These are phyloP conservation scores for Carapus acus DNA, from an alignment of 2,797 vertebrate species.

Conservation along the genomic window DNA sequence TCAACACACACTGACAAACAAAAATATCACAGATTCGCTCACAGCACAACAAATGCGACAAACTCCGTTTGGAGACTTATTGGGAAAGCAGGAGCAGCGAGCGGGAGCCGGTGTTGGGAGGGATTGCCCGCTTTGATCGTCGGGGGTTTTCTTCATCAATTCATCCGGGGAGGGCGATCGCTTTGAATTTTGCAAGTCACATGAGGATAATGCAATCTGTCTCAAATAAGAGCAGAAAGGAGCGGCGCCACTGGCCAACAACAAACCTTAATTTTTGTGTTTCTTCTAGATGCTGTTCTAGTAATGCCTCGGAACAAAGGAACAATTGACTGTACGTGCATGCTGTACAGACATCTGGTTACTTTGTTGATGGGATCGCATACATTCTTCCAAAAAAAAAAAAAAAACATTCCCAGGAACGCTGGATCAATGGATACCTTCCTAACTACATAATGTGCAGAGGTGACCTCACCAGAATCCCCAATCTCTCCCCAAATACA, in stretches of 20 bases:
- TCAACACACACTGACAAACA: constrained; percentile 23
- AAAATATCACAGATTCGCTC: constrained; percentile 33
- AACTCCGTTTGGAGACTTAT: constrained; percentile 57
- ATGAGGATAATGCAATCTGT: constrained; percentile 29
- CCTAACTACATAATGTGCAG: constrained; percentile 38
- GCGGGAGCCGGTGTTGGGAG: constrained; percentile 36
- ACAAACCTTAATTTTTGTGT: constrained; percentile 13
- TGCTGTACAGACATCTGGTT: too few species aligned
- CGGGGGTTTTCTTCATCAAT: constrained; percentile 40
- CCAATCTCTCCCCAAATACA: constrained; percentile 40
- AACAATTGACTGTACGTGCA: too few species aligned
- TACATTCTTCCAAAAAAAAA: too few species aligned
- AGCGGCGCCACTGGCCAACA: constrained; percentile 28
- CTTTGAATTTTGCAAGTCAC: constrained; percentile 44
- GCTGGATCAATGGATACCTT: too few species aligned
- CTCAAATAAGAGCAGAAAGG: constrained; percentile 26
- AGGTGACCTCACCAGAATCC: constrained; percentile 52
- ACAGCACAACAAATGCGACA: constrained; percentile 58
- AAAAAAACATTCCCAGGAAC: too few species aligned
- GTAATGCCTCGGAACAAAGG: constrained; percentile 7
- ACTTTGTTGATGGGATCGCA: constrained; percentile 16
- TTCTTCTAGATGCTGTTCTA: constrained; percentile 4
- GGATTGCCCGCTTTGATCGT: constrained; percentile 60
- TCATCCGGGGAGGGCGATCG: constrained; percentile 27
- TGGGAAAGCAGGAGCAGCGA: constrained; percentile 48